phyloP scores from a whole-genome alignment of 2,113 vertebrate genomes.

The Australoheros scitulus region DNA sequence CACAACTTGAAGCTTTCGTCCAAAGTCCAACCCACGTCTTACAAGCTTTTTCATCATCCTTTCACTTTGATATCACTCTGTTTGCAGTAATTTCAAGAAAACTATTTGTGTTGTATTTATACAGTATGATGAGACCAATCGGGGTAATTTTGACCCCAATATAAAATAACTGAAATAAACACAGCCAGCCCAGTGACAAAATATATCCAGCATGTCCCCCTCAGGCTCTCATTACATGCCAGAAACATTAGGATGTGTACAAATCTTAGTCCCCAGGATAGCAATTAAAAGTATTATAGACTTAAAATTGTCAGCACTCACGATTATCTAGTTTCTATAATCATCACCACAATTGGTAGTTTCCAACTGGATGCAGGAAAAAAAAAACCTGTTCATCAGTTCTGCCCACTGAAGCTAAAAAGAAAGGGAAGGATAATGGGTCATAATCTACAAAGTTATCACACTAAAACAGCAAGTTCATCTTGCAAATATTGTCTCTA shows the following conservation, averaged over 20 bases:
- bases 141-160: neutral
- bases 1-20: neutral
- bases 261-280: no score
- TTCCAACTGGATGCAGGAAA: no score
- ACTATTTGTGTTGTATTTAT: neutral
- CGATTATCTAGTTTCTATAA: no score
- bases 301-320: no score
- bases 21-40: accelerated
- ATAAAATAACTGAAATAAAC: neutral
- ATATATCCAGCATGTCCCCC: neutral
- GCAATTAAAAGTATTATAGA: no score
- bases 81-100: neutral
- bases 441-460: no score
- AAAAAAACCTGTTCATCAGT: no score
- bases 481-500: no score
- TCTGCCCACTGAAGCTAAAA: no score
- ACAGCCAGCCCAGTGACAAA: neutral
- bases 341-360: no score
- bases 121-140: neutral
- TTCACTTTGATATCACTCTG: neutral
- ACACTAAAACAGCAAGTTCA: no score
- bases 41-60: accelerated
- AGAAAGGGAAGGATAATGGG: no score
- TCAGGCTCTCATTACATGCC: neutral
- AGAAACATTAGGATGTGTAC: neutral